These are phyloP conservation scores for Lagopus muta DNA, from an alignment of 2,113 vertebrate species.

Conservation along the genomic window DNA sequence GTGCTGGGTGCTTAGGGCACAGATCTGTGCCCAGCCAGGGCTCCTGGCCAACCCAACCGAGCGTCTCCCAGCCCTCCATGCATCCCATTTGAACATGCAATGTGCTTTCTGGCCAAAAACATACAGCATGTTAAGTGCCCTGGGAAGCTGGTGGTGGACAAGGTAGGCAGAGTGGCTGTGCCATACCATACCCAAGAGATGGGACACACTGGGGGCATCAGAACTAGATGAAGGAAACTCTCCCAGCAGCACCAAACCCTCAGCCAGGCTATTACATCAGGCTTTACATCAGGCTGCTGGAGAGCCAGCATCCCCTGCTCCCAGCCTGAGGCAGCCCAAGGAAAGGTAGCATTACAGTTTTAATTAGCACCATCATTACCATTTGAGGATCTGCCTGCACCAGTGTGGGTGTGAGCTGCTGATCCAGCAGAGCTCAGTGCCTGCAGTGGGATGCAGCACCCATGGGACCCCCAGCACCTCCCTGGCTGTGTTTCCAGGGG, in stretches of 20 bases:
- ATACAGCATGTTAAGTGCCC: background rate
- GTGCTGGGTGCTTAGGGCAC: fast-evolving
- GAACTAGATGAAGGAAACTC: background rate
- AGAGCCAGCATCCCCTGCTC: background rate
- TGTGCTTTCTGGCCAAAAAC: fast-evolving
- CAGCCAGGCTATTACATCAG: background rate
- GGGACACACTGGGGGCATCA: background rate
- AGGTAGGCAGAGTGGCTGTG: background rate
- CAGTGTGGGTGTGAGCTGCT: background rate
- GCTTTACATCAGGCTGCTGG: background rate
- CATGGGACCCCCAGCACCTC: background rate
- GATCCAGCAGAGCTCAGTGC: background rate
- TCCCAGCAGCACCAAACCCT: background rate
- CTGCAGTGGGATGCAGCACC: background rate
- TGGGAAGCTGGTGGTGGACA: background rate
- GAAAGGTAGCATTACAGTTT: background rate
- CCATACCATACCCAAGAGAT: too few species aligned
- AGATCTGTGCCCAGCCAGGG: fast-evolving
- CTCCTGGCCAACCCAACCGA: fast-evolving
- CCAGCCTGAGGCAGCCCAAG: background rate
- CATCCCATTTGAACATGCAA: background rate
- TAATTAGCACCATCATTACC: background rate
- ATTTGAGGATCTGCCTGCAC: background rate
- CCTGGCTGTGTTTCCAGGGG: background rate
- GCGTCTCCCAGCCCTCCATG: background rate